Evolutionary conservation across 2,797 vertebrate genomes (phyloP), one percentile per base, ranked within the genome.

Genomic region (Odontamblyopus rebecca): DNA sequence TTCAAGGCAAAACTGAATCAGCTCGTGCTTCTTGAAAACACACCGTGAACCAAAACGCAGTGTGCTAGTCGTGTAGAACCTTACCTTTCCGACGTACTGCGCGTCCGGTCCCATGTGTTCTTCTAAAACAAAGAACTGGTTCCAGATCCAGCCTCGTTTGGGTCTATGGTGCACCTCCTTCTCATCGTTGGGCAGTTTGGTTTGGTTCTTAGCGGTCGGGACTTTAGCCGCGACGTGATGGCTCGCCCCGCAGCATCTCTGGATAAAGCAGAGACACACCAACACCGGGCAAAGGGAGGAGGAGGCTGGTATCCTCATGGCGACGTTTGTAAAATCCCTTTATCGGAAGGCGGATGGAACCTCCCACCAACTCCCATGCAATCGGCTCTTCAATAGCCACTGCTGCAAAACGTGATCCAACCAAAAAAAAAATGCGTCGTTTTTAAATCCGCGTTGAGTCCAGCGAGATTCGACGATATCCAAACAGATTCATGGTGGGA

Each of bases 51-150:
- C 26, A 73, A 13, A n/a, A 12, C 59, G 32, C 27, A 30, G 27
- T 18, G 57, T 64, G 9, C 35, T 2, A 9, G 7, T 3, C 77
- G 16, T 69, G 29, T 71, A 72, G 59, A 68, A 27, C 2, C 90
- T 9, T 89, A 98, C 98, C 95, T 99, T 99, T 88, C 98, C 98
- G 66, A 99, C 97, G 75, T 99, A 99, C 74, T 99, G 98, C 68
- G 96, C 95, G 35, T 99, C 97, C 62, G 96, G 93, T 93, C 98
- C 98, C 88, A 98, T 95, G 81, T 99, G 97, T 92, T 99, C 98
- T 96, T 99, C 98, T 96, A 99, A 96, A 96, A 99, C 98, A 94
- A 99, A 99, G 96, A 99, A 99, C 92, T 99, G 98, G 91, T 99
- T 99, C 98, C 98, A 99, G 85, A 99, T 98, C 98, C 98, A 99